Conservation (phyloP, 2,797 vertebrate genomes). For the Linurgus olivaceus region DNA sequence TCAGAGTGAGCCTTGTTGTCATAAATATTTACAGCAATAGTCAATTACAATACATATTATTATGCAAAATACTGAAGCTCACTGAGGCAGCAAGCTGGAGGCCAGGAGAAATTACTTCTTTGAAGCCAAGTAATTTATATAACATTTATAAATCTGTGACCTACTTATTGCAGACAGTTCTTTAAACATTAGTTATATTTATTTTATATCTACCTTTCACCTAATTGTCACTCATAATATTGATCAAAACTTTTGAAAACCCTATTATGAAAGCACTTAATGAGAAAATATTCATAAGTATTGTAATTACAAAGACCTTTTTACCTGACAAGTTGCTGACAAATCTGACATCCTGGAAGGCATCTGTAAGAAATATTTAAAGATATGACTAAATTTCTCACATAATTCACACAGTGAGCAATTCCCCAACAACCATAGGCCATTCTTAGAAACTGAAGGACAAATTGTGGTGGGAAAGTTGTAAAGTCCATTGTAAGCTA, state of each 20-base stretch:
- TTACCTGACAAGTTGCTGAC: conserved; percentile 97
- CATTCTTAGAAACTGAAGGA: not conserved
- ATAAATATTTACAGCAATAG: not conserved
- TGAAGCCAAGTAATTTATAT: not conserved
- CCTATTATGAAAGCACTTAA: not conserved
- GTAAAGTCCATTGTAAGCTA: not conserved
- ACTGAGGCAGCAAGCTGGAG: not conserved
- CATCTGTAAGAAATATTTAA: conserved; percentile 82
- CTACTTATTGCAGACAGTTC: not conserved
- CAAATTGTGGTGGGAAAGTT: not conserved
- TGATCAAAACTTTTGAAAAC: not conserved
- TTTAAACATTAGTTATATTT: not conserved
- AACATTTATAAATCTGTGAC: not conserved
- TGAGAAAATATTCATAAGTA: not conserved
- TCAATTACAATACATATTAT: not conserved
- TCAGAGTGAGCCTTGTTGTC: not conserved
- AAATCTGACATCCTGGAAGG: conserved; percentile 99
- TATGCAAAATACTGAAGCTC: not conserved
- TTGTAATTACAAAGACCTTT: conserved; percentile 36
- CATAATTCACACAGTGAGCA: not conserved
- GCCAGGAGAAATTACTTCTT: not conserved
- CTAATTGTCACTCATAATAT: not conserved
- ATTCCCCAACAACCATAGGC: not conserved
- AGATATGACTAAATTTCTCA: not conserved
- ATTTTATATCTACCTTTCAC: not conserved